phyloP scores from a whole-genome alignment of 2,797 vertebrate species.

The Distichodus sexfasciatus region DNA sequence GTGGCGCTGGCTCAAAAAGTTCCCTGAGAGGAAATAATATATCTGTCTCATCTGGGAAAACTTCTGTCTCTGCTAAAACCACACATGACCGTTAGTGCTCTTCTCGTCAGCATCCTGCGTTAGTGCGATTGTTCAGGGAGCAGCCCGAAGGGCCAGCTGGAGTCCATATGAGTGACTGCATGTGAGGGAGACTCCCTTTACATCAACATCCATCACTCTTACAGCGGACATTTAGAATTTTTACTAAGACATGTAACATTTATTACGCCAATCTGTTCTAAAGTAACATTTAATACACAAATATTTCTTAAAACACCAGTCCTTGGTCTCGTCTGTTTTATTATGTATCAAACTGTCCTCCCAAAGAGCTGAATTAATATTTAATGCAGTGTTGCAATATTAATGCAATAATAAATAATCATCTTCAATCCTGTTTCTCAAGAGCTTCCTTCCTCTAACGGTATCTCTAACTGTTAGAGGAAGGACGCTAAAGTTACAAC shows the following conservation, averaged over 20 bases:
- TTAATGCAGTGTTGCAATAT: too few relatives aligned
- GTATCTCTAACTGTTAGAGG: too few relatives aligned
- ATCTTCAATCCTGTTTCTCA: too few relatives aligned
- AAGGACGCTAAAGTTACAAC: too few relatives aligned
- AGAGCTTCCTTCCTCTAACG: too few relatives aligned
- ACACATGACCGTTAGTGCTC: not conserved
- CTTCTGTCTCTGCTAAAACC: not conserved
- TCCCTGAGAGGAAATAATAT: constrained; percentile 38
- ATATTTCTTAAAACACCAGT: too few relatives aligned
- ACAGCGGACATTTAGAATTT: not conserved
- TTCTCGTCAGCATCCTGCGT: constrained; percentile 17
- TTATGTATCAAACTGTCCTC: too few relatives aligned
- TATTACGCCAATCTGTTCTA: not conserved
- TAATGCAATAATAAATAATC: too few relatives aligned
- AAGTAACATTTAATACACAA: not conserved
- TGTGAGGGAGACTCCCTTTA: constrained; percentile 42
- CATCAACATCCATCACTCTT: constrained; percentile 38
- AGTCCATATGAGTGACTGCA: constrained; percentile 25
- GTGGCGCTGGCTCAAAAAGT: constrained; percentile 28
- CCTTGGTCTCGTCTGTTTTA: too few relatives aligned
- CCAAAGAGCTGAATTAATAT: too few relatives aligned
- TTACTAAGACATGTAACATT: not conserved
- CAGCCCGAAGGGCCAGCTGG: constrained; percentile 35
- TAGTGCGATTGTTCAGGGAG: constrained; percentile 17
- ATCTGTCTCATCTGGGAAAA: constrained; percentile 16